phyloP scores from a whole-genome alignment of 1,140 invertebrate species.

The Zaprionus ghesquierei region DNA sequence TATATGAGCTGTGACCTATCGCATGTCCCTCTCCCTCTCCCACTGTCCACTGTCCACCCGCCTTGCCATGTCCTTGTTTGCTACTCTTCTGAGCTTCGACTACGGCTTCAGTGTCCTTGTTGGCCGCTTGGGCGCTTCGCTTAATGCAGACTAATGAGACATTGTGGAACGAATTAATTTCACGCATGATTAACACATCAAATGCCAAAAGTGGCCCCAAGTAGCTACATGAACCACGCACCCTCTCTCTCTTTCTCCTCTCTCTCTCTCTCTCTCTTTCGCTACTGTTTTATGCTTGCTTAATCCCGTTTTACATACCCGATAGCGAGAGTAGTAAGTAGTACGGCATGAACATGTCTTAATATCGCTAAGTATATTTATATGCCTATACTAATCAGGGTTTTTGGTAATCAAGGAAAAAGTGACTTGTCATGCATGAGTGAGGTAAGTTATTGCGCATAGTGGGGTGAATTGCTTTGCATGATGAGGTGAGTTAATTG shows the following conservation, averaged over 20 bases:
- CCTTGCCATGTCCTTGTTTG: constrained; percentile 26
- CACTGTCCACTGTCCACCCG: constrained; percentile 17
- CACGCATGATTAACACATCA: constrained; percentile 82
- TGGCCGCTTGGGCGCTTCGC: constrained; percentile 60
- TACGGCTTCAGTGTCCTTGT: constrained; percentile 1
- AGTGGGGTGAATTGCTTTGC: too few relatives aligned
- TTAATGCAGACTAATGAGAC: constrained; percentile 82
- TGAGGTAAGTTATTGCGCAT: too few relatives aligned
- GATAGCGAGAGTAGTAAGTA: neutral
- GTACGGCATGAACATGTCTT: neutral
- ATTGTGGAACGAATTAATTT: constrained; percentile 82
- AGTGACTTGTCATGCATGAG: too few relatives aligned
- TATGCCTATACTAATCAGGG: neutral
- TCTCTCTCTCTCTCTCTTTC: neutral
- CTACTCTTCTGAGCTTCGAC: neutral
- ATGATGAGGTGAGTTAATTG: too few relatives aligned
- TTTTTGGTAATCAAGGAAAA: too few relatives aligned
- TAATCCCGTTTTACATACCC: neutral
- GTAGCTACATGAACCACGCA: neutral
- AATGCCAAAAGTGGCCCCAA: constrained; percentile 52
- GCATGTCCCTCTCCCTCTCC: constrained; percentile 1
- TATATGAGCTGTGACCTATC: constrained; percentile 68
- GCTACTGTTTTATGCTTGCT: neutral
- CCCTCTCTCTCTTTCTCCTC: neutral
- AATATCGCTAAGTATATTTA: neutral